These are phyloP conservation scores for Gymnosoma rotundatum DNA, from an alignment of 2,888 invertebrate genomes.

Conservation along the genomic window DNA sequence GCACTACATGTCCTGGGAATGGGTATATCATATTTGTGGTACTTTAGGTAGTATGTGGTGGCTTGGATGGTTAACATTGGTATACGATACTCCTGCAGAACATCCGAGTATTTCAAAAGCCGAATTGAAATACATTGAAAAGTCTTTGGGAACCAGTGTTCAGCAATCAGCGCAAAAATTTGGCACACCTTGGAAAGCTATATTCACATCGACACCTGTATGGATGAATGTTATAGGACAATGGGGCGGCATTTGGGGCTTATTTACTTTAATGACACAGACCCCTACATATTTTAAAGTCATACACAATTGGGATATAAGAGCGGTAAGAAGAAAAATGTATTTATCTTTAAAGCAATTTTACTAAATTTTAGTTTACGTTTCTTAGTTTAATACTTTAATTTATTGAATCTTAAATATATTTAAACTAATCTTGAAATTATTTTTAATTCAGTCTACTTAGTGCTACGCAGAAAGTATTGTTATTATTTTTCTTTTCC, in stretches of 20 bases:
- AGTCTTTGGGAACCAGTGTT: slow-evolving; percentile 83
- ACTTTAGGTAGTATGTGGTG: slow-evolving; percentile 86
- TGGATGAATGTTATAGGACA: slow-evolving; percentile 87
- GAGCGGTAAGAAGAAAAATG: slow-evolving; percentile 83
- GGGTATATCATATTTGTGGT: slow-evolving; percentile 87
- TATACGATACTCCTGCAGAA: slow-evolving; percentile 85
- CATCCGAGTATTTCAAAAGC: slow-evolving; percentile 86
- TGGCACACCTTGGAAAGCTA: slow-evolving; percentile 85
- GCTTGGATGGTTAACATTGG: slow-evolving; percentile 85
- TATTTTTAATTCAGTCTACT: no score
- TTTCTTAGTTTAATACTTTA: no score
- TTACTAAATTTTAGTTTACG: neutral
- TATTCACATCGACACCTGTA: slow-evolving; percentile 85
- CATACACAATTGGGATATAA: slow-evolving; percentile 87
- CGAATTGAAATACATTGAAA: slow-evolving; percentile 85
- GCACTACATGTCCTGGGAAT: slow-evolving; percentile 87
- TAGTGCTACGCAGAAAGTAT: no score
- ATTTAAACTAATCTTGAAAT: no score
- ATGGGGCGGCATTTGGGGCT: slow-evolving; percentile 87
- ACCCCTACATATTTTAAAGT: slow-evolving; percentile 87
- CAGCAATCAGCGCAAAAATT: slow-evolving; percentile 76
- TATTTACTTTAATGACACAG: slow-evolving; percentile 87
- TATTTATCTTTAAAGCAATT: neutral
- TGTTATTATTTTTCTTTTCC: no score
- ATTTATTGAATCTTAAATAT: no score